Base-by-base conservation (phyloP, 92 coral and sea anemone genomes). In the Porites divaricata region DNA sequence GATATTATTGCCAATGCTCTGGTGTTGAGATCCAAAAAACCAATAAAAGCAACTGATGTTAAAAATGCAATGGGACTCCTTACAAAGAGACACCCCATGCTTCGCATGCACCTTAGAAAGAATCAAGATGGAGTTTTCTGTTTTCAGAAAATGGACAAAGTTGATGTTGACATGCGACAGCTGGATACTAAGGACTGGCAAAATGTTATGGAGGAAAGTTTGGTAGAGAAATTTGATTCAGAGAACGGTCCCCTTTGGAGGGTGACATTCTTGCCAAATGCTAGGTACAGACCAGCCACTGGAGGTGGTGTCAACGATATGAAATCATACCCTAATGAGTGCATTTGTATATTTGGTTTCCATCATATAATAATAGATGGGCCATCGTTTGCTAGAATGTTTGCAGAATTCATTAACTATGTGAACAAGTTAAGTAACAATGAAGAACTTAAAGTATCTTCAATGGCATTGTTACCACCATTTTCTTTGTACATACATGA, bases 191-290 rank as follows among this genome's bases (percentile, higher is more conserved):
- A 22, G 24, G 70, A 66, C 70, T 66, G 70, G 70, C 23, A 24
- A 16, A 41, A 17, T 48, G 57, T 17, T 2, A 19, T 41, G 24
- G 76, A 71, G 57, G 58, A 71, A 25, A 71, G 22, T 51, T 49
- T 71, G 76, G 2, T 71, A 21, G 57, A 71, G 59, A 71, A 71
- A 71, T 71, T 71, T 71, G 61, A 71, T 26, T 13, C 6, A 8
- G 57, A 71, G 17, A 71, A 71, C 48, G 76, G 61, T 45, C 76
- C 76, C 19, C 76, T 71, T 48, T 71, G 76, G 76, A 71, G 76
- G 16, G 59, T 71, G 14, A 45, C 76, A n/a, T 71, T 71, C 24
- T 58, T 41, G 15, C 76, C 76, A 8, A 71, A 45, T 71, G 76
- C 76, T 19, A 71, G 76, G 76, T 71, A 71, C 41, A 20, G 45